Percentiles rank a stretch among this genome's conserved stretches.
Conservation (phyloP, 1,140 invertebrate species). For the Neodiprion lecontei region DNA sequence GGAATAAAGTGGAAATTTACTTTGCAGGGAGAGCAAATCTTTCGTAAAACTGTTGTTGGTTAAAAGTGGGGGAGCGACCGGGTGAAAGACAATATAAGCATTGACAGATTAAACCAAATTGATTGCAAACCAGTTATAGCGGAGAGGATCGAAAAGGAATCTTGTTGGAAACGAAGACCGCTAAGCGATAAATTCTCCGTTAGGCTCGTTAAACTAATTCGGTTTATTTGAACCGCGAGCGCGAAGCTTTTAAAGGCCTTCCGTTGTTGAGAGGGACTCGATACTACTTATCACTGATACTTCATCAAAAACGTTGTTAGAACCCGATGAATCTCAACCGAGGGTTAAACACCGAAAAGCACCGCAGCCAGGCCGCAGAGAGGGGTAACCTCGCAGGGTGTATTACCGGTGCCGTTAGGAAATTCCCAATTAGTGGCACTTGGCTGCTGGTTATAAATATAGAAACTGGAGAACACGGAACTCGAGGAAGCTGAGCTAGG, state of each 20-base stretch:
- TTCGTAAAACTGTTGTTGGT: too few relatives aligned
- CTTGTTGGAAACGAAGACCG: neutral
- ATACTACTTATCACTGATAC: neutral
- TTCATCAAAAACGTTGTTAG: constrained; percentile 1
- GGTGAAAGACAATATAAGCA: neutral
- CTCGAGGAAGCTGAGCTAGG: neutral
- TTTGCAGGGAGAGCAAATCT: too few relatives aligned
- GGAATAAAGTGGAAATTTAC: too few relatives aligned
- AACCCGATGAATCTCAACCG: neutral
- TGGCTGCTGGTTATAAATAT: neutral
- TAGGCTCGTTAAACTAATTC: neutral
- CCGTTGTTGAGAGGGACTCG: neutral
- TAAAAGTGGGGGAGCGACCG: neutral
- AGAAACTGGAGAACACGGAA: neutral
- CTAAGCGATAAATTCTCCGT: neutral
- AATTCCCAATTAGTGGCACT: constrained; percentile 7
- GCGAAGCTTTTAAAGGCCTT: too few relatives aligned
- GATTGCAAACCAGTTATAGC: neutral
- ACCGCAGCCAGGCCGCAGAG: neutral
- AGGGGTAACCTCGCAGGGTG: neutral
- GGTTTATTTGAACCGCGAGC: neutral
- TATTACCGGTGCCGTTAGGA: neutral
- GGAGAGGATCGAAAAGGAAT: neutral
- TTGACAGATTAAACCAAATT: neutral
- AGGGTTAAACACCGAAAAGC: neutral